Evolutionary conservation across 1,140 invertebrate genomes (phyloP).

Genomic region (Pseudomyrmex cubaensis): DNA sequence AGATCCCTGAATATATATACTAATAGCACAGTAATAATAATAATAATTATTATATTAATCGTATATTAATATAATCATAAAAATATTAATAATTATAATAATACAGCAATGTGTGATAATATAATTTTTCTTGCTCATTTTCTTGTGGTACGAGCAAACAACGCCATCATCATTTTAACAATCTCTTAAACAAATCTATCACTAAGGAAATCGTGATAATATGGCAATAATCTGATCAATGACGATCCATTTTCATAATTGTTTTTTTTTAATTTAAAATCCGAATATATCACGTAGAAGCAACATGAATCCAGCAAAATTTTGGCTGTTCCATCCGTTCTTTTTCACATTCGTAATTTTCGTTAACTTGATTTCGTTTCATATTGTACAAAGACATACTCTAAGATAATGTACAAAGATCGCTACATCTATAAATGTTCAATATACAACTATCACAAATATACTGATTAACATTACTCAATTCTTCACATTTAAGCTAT

Average conservation of each 20-base stretch:
- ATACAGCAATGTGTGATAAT: constrained; percentile 61
- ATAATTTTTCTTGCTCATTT: constrained; percentile 72
- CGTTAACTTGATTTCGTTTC: constrained; percentile 56
- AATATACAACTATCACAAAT: constrained; percentile 59
- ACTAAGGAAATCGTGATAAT: constrained; percentile 45
- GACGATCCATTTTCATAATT: constrained; percentile 42
- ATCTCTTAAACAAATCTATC: constrained; percentile 58
- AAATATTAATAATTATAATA: constrained; percentile 58
- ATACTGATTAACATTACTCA: constrained; percentile 45
- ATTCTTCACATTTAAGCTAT: constrained; percentile 57
- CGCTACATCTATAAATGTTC: constrained; percentile 70
- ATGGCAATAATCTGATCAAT: constrained; percentile 56
- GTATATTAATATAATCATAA: constrained; percentile 33
- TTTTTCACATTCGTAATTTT: constrained; percentile 52
- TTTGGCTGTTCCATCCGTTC: constrained; percentile 58
- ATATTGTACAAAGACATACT: constrained; percentile 67
- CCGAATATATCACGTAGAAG: constrained; percentile 22
- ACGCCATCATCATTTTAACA: constrained; percentile 64
- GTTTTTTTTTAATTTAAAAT: constrained; percentile 36
- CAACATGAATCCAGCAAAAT: constrained; percentile 60
- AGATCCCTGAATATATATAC: constrained; percentile 80
- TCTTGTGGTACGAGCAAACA: constrained; percentile 75
- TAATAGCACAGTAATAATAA: constrained; percentile 45
- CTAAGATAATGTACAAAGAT: constrained; percentile 70
- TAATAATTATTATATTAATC: constrained; percentile 45